A percentile compares a stretch with the other conserved stretches of the same genome.
Evolutionary conservation across 2,797 vertebrate genomes (phyloP).

Genomic region (Delichon dasypus): DNA sequence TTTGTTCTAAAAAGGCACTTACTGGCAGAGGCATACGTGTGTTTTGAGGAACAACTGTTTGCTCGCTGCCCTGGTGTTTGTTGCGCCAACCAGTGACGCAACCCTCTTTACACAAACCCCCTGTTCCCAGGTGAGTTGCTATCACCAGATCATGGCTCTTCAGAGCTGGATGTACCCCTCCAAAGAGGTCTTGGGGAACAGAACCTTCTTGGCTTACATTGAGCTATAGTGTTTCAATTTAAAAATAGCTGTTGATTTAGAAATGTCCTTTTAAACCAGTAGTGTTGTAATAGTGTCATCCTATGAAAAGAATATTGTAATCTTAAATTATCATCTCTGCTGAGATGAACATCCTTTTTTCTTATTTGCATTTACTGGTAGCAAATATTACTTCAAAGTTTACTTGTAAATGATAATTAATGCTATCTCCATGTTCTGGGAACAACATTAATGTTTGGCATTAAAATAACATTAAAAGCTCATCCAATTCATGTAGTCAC

Average conservation of each 20-base stretch:
- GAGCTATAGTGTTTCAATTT: neutral
- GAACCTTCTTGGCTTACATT: neutral
- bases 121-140: neutral
- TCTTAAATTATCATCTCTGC: neutral
- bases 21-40: neutral
- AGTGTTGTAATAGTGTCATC: neutral
- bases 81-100: constrained; percentile 15
- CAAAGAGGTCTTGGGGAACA: neutral
- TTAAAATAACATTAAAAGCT: neutral
- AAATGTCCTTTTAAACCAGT: constrained; percentile 2
- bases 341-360: neutral
- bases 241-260: neutral
- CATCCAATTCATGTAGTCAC: neutral
- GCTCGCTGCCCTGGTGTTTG: constrained; percentile 49
- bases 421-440: neutral
- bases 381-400: constrained; percentile 5
- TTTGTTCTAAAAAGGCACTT: neutral
- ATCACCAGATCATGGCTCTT: constrained; percentile 35
- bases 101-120: constrained; percentile 39
- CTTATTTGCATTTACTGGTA: neutral
- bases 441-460: neutral
- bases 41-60: constrained; percentile 4
- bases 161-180: neutral
- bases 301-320: neutral
- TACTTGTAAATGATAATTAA: constrained; percentile 24